Evolutionary conservation across 2,888 invertebrate species (phyloP).

Genomic region (Amphipyra tragopoginis): DNA sequence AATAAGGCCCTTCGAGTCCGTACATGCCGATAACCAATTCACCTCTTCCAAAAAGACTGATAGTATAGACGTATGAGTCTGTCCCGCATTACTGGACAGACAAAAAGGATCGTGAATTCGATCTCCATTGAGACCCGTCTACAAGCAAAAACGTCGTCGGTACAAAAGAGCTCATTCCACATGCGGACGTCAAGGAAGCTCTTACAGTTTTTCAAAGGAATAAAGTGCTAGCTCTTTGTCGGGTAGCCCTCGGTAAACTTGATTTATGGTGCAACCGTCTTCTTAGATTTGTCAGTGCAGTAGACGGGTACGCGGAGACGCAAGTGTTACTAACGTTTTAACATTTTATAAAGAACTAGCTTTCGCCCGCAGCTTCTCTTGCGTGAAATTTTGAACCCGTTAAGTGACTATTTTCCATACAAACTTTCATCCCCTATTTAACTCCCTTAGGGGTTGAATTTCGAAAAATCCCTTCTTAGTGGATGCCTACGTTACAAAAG

Average conservation of each 20-base stretch:
- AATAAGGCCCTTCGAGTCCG: too few species aligned
- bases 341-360: too few species aligned
- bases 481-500: too few species aligned
- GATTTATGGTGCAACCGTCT: constrained; percentile 78
- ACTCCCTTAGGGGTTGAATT: too few species aligned
- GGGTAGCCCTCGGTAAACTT: constrained; percentile 72
- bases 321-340: constrained; percentile 23
- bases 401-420: too few species aligned
- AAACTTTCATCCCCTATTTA: too few species aligned
- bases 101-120: constrained; percentile 49
- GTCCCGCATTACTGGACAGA: constrained; percentile 28
- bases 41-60: constrained; percentile 18
- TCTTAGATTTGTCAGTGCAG: constrained; percentile 69
- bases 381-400: too few species aligned
- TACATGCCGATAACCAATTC: neutral
- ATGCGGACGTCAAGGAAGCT: constrained; percentile 73
- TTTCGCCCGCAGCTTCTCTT: too few species aligned
- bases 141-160: constrained; percentile 68
- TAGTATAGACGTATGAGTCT: constrained; percentile 26
- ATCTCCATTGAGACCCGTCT: constrained; percentile 62
- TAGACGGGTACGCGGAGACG: constrained; percentile 24
- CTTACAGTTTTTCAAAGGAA: constrained; percentile 79
- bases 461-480: too few species aligned
- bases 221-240: constrained; percentile 69
- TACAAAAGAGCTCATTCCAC: constrained; percentile 74